A percentile compares a stretch with the other conserved stretches of the same genome.
Conservation (phyloP, 2,113 vertebrate species). For the Podilymbus podiceps region DNA sequence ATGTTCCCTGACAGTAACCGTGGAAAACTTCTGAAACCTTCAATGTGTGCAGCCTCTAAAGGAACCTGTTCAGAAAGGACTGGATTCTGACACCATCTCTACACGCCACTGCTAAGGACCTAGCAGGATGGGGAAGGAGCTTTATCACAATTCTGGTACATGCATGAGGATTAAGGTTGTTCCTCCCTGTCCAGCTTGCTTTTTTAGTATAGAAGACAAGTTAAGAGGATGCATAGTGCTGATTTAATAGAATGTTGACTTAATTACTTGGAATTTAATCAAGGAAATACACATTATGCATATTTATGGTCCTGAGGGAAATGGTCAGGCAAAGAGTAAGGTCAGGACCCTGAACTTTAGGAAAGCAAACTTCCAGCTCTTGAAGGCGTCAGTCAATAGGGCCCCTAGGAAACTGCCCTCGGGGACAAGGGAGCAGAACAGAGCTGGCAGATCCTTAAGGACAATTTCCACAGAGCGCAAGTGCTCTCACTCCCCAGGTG, state of each 20-base stretch:
- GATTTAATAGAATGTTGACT: neutral
- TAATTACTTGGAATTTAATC: neutral
- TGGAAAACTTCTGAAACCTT: rapidly evolving
- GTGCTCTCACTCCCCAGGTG: too few relatives aligned
- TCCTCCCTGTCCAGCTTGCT: neutral
- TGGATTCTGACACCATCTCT: neutral
- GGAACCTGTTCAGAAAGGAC: neutral
- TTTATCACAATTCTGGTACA: neutral
- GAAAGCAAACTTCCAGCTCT: too few relatives aligned
- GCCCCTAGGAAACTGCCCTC: too few relatives aligned
- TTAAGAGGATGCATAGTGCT: neutral
- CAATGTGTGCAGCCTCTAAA: rapidly evolving
- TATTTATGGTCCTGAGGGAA: neutral
- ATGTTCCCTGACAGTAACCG: neutral
- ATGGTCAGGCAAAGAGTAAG: too few relatives aligned
- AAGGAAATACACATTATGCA: neutral
- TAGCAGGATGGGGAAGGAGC: neutral
- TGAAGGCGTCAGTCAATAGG: too few relatives aligned
- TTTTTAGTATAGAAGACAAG: neutral
- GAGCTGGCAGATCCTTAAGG: too few relatives aligned
- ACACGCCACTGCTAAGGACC: neutral
- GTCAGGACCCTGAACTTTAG: too few relatives aligned
- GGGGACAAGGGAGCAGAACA: too few relatives aligned
- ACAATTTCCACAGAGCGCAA: too few relatives aligned
- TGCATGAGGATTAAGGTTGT: neutral